Conservation (phyloP, 2,797 vertebrate genomes). For the Dromococcyx pavoninus region DNA sequence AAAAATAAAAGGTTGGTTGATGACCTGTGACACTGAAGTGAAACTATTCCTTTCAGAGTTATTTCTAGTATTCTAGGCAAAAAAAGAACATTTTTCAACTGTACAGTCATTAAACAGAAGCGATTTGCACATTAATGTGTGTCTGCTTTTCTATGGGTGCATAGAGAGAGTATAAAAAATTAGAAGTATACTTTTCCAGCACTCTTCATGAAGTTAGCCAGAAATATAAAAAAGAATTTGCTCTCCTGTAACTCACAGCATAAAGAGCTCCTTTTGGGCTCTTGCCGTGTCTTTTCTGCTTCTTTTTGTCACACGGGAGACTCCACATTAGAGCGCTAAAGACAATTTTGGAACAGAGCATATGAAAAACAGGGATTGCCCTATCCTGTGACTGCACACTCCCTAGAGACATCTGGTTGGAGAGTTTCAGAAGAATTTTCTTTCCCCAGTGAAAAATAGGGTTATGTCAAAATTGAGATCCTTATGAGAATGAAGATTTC, state of each 20-base stretch:
- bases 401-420: not conserved
- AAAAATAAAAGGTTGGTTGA: not conserved
- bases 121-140: not conserved
- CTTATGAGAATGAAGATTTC: not conserved
- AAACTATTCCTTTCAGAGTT: constrained; percentile 12
- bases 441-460: not conserved
- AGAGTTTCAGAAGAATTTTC: constrained; percentile 8
- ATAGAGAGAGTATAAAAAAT: not conserved
- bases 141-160: not conserved
- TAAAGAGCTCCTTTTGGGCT: not conserved
- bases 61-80: not conserved
- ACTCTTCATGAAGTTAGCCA: not conserved
- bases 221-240: not conserved
- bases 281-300: not conserved
- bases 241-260: not conserved
- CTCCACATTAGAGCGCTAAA: not conserved
- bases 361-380: not conserved
- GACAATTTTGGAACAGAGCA: not conserved
- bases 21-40: not conserved
- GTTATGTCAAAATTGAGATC: not conserved
- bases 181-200: not conserved
- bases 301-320: not conserved
- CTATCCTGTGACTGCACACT: not conserved
- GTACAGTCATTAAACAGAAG: not conserved
- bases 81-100: not conserved